Percentiles rank a stretch among this genome's conserved stretches.
Conservation (phyloP, 1,140 invertebrate species). For the Pseudobourletiella spinata region DNA sequence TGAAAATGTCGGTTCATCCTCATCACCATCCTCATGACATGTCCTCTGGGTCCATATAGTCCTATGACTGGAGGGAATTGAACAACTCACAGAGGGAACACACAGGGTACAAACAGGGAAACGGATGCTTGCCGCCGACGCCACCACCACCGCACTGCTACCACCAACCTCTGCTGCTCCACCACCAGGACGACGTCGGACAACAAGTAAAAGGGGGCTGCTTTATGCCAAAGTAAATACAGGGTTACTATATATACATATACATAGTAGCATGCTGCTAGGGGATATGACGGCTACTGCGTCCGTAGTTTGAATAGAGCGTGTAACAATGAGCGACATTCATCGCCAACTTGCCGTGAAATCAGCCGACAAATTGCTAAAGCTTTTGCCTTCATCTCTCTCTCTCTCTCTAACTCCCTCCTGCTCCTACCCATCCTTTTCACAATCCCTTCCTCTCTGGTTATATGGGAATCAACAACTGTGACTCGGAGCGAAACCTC, state of each 20-base stretch:
- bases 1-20: no score
- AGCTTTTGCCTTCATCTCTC: neutral
- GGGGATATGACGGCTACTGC: no score
- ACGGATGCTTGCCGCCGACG: no score
- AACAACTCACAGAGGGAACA: no score
- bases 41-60: no score
- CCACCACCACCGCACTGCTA: neutral
- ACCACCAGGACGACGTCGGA: neutral
- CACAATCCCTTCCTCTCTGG: neutral
- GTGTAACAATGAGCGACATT: constrained; percentile 3
- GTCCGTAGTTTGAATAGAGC: neutral
- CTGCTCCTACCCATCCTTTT: neutral
- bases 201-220: no score
- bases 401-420: neutral
- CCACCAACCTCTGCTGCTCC: neutral
- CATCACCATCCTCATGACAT: no score
- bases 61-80: no score
- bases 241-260: no score
- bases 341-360: constrained; percentile 7
- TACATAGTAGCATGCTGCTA: no score
- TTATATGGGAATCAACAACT: constrained; percentile 3
- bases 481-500: neutral
- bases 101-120: no score
- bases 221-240: no score
- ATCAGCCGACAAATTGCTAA: constrained; percentile 4